These are phyloP conservation scores for Stegastes partitus DNA, from an alignment of 2,113 vertebrate species.

Conservation along the genomic window DNA sequence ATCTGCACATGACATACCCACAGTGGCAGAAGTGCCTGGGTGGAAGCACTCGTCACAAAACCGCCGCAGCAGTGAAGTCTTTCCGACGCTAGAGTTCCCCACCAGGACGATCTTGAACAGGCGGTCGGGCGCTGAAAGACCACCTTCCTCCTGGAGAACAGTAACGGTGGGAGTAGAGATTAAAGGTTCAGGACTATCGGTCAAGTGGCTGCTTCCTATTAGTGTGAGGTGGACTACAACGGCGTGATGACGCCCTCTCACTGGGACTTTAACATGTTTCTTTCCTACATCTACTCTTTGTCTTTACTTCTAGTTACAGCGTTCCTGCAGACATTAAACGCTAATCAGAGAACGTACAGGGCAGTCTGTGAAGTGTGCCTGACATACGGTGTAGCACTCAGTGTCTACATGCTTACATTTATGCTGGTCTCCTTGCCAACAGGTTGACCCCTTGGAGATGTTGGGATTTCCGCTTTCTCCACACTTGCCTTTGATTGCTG, in stretches of 20 bases:
- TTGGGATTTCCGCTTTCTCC: conserved; percentile 53
- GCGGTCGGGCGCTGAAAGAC: conserved; percentile 82
- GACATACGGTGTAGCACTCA: too few relatives aligned
- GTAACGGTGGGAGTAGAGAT: neutral
- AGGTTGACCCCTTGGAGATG: conserved; percentile 87
- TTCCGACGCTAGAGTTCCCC: conserved; percentile 93
- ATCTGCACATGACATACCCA: conserved; percentile 78
- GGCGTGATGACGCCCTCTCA: neutral
- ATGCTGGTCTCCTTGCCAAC: conserved; percentile 89
- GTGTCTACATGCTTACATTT: conserved; percentile 52
- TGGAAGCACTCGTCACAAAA: conserved; percentile 90
- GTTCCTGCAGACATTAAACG: too few relatives aligned
- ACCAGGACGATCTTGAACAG: conserved; percentile 94
- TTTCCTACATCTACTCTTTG: neutral
- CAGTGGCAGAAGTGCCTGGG: conserved; percentile 88
- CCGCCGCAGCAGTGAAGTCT: conserved; percentile 90
- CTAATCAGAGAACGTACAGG: neutral
- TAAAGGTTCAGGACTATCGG: neutral
- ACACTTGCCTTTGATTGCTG: conserved; percentile 12
- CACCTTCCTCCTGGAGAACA: conserved; percentile 84
- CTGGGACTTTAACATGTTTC: neutral
- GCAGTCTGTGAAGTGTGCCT: neutral
- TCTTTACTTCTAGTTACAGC: neutral
- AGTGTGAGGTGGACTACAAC: neutral
- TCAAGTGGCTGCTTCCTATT: neutral